Percentiles rank a stretch among this genome's conserved stretches.
phyloP scores from a whole-genome alignment of 1,140 invertebrate species.

The Bradysia coprophila region DNA sequence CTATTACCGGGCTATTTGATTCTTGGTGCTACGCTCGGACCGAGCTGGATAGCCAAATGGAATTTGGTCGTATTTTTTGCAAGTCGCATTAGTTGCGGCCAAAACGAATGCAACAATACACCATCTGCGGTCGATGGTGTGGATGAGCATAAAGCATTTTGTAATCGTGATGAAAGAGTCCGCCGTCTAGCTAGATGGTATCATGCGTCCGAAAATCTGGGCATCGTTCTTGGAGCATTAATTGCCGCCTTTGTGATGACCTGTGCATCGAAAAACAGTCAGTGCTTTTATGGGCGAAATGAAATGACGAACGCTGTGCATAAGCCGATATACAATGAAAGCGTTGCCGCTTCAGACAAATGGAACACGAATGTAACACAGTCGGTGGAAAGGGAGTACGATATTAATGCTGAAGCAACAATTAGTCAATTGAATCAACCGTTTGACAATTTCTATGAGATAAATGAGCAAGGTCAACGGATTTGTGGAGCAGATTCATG shows the following conservation, averaged over 20 bases:
- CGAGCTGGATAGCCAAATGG: slow-evolving; percentile 29
- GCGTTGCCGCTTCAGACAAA: background rate
- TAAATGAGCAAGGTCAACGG: slow-evolving; percentile 24
- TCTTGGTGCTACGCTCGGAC: slow-evolving; percentile 31
- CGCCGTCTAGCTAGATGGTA: slow-evolving; percentile 19
- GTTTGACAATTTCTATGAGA: background rate
- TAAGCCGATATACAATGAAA: background rate
- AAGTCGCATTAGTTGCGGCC: slow-evolving; percentile 32
- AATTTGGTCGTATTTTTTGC: slow-evolving; percentile 37
- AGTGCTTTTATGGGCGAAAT: slow-evolving; percentile 8
- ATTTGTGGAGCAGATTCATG: slow-evolving; percentile 33
- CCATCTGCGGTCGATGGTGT: slow-evolving; percentile 22
- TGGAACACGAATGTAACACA: background rate
- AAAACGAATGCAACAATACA: slow-evolving; percentile 11
- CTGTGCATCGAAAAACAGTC: slow-evolving; percentile 20
- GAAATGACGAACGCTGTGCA: slow-evolving; percentile 2
- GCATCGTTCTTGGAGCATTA: slow-evolving; percentile 30
- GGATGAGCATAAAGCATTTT: slow-evolving; percentile 23
- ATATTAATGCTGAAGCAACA: background rate
- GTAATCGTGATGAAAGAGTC: slow-evolving; percentile 23
- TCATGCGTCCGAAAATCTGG: slow-evolving; percentile 30
- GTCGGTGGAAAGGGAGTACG: background rate
- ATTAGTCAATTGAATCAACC: background rate
- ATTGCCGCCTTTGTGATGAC: slow-evolving; percentile 26
- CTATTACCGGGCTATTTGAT: slow-evolving; percentile 35